Base-by-base conservation (phyloP, 2,113 vertebrate genomes). In the Psittacula cyanocephala region DNA sequence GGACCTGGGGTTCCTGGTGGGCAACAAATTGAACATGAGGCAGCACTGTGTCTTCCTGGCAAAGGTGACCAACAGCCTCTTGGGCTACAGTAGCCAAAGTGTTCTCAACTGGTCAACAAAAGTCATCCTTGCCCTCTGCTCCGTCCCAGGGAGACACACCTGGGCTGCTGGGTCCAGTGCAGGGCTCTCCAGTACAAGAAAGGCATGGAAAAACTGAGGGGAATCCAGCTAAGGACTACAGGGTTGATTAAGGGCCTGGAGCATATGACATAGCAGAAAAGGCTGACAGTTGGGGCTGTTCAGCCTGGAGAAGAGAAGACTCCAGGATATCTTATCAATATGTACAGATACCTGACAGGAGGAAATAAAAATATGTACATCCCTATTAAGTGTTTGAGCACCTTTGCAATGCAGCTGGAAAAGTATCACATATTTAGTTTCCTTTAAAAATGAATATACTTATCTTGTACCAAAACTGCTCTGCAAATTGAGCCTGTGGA, bases 1-100 rank as follows among this genome's bases (percentile, higher is more conserved):
- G 29, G 23, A n/a, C 16, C 8, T 41, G 5, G 2, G 10, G 0
- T 0, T 65, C 6, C 17, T 78, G 25, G 17, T 50, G 35, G 31
- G 60, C 1, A 3, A 3, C 17, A 25, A 17, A 10, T 5, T 41
- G 31, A 50, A 28, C 8, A 19, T 6, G 13, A 64, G 8, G 11
- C n/a, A 49, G 31, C 27, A 57, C 28, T 6, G 17, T 29, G 35
- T 8, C 22, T 24, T 75, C 25, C 29, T 49, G 59, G 24, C 28
- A 89, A 89, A 52, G 33, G 10, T 1, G 2, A 9, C 7, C 46
- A 52, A 18, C 31, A 41, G 5, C 7, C 12, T 74, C 16, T 29
- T 25, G 14, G 9, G 18, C 24, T 80, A 17, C 2, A 2, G 16
- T 13, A 60, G n/a, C 10, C 33, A 71, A 17, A 71, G 28, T 1